Percentiles rank a stretch among this genome's conserved stretches.
These are phyloP conservation scores for Prochilodus magdalenae DNA, from an alignment of 2,113 vertebrate species.

Conservation along the genomic window DNA sequence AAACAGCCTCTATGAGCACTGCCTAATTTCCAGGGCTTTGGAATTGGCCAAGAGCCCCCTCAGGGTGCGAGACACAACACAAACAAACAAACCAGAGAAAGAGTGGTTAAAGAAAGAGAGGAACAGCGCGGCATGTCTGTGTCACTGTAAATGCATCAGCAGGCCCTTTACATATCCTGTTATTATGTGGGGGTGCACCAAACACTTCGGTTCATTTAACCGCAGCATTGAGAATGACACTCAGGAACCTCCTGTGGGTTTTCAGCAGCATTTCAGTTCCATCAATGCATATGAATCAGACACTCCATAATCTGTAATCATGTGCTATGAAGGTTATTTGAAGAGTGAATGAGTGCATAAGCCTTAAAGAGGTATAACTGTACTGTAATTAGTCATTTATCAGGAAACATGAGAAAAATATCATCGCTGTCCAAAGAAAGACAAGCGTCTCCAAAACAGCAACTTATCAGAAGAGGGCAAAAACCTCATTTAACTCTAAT, in stretches of 20 bases:
- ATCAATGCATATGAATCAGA: not conserved
- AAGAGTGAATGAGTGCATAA: not conserved
- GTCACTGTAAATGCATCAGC: not conserved
- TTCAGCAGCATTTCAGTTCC: not conserved
- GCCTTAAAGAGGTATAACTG: not conserved
- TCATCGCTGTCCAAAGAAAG: too few species aligned
- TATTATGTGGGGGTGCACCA: not conserved
- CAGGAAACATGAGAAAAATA: not conserved
- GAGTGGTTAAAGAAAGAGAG: not conserved
- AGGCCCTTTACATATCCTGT: constrained; percentile 8
- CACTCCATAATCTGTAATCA: not conserved
- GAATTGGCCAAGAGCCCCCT: not conserved
- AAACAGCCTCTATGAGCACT: not conserved
- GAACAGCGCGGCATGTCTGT: not conserved
- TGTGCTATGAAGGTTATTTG: not conserved
- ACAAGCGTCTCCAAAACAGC: too few species aligned
- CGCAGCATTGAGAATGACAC: not conserved
- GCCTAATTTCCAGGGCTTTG: not conserved
- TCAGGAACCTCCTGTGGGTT: not conserved
- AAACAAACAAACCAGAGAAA: not conserved
- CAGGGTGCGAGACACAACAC: not conserved
- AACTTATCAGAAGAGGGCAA: too few species aligned
- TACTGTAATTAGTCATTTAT: not conserved
- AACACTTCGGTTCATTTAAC: not conserved
- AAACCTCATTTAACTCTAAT: too few species aligned